phyloP scores from a whole-genome alignment of 1,140 invertebrate species.

The Hyles euphorbiae region DNA sequence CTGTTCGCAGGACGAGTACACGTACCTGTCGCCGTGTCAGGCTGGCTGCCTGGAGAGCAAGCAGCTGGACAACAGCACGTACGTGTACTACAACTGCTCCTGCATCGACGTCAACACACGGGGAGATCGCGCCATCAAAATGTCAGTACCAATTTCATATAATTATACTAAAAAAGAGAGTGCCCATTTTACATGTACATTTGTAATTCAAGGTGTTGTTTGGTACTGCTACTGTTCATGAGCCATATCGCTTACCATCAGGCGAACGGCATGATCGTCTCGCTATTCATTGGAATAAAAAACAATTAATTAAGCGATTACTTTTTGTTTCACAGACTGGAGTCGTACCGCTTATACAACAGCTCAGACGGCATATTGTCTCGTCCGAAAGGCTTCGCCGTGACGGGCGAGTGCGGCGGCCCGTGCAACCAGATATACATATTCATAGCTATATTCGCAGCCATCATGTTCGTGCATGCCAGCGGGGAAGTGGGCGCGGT shows the following conservation, averaged over 20 bases:
- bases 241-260: too few relatives aligned
- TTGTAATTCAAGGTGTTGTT: too few relatives aligned
- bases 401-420: conserved; percentile 85
- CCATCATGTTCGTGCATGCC: conserved; percentile 93
- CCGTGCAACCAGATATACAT: conserved; percentile 87
- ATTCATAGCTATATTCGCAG: conserved; percentile 90
- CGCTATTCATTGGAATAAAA: too few relatives aligned
- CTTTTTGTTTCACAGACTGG: conserved; percentile 25
- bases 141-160: conserved; percentile 26
- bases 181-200: too few relatives aligned
- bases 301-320: too few relatives aligned
- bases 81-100: conserved; percentile 85
- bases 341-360: conserved; percentile 49
- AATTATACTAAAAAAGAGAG: too few relatives aligned
- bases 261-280: too few relatives aligned
- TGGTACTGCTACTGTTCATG: too few relatives aligned
- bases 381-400: conserved; percentile 51
- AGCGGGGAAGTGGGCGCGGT: conserved; percentile 94
- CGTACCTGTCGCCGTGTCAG: conserved; percentile 92
- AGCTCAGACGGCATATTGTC: conserved; percentile 19
- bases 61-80: conserved; percentile 78
- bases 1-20: conserved; percentile 79
- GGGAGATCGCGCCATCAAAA: conserved; percentile 35
- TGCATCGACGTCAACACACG: conserved; percentile 76
- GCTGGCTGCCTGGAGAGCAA: conserved; percentile 86